Conservation (phyloP, 2,113 vertebrate genomes). For the Campylomormyrus tamandua region DNA sequence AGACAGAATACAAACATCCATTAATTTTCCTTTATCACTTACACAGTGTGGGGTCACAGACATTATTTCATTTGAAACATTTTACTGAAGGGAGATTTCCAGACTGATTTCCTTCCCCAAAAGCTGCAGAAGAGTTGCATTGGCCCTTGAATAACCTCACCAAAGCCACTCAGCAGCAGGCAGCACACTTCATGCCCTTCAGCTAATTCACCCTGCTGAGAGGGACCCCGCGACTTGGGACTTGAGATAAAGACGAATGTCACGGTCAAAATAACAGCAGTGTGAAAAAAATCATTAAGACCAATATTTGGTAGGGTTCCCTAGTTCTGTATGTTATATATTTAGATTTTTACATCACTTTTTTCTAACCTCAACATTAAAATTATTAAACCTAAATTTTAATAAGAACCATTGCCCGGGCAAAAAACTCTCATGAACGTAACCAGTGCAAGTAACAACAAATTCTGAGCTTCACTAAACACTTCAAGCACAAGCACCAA, state of each 20-base stretch:
- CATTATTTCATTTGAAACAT: background rate
- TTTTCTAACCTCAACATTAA: background rate
- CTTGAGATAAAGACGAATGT: background rate
- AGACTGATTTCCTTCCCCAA: background rate
- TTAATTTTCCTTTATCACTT: background rate
- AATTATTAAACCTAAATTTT: background rate
- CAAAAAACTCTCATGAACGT: background rate
- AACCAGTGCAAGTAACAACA: background rate
- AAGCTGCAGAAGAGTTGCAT: background rate
- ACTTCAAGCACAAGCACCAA: background rate
- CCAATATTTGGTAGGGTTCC: background rate
- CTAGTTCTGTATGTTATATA: background rate
- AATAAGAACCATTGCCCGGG: background rate
- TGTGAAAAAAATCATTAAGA: background rate
- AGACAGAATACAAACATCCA: background rate
- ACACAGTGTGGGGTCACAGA: background rate
- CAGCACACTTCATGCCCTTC: background rate
- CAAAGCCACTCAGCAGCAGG: background rate
- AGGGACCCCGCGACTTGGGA: background rate
- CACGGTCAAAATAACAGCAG: background rate
- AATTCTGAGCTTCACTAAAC: background rate
- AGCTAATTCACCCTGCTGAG: background rate
- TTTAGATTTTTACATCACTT: background rate
- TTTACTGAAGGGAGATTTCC: background rate
- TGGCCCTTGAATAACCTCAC: background rate